Percentiles rank a stretch among this genome's conserved stretches.
These are phyloP conservation scores for Pseudanteris insignis DNA, from an alignment of 2,888 invertebrate species.

Conservation along the genomic window DNA sequence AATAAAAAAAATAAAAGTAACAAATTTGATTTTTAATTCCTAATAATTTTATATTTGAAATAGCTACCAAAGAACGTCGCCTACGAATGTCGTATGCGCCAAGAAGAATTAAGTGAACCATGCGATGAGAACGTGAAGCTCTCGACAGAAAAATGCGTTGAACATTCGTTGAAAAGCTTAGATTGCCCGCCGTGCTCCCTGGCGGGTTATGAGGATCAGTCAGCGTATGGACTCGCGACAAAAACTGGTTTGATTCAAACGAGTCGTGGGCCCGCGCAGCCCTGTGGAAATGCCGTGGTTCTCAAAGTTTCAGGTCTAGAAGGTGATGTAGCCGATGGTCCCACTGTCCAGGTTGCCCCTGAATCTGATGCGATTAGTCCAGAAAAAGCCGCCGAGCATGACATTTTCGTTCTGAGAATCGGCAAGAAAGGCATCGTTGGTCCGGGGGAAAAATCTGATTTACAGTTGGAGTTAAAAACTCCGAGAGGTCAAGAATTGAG, in stretches of 20 bases:
- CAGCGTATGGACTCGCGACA: neutral
- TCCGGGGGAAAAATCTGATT: conserved; percentile 74
- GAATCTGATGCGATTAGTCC: conserved; percentile 46
- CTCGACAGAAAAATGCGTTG: no score
- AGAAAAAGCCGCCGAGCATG: conserved; percentile 70
- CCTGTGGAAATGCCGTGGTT: conserved; percentile 50
- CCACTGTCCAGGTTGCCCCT: conserved; percentile 53
- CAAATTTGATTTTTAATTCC: no score
- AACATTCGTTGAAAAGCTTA: neutral
- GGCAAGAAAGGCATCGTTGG: conserved; percentile 78
- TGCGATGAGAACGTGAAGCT: no score
- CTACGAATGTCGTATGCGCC: neutral
- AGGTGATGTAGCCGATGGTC: neutral
- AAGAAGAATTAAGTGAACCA: no score
- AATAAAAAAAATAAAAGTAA: no score
- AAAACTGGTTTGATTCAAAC: conserved; percentile 47
- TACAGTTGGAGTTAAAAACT: conserved; percentile 79
- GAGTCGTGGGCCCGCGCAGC: conserved; percentile 49
- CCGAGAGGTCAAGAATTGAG: conserved; percentile 74
- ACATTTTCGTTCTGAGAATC: conserved; percentile 77
- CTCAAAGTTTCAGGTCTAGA: conserved; percentile 61
- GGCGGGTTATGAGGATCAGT: no score
- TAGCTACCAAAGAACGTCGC: neutral
- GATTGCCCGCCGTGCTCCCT: neutral
- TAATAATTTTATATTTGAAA: neutral